Evolutionary conservation across 1,140 invertebrate genomes (phyloP), one percentile per base, ranked within the genome.

Genomic region (Arctopsyche grandis): DNA sequence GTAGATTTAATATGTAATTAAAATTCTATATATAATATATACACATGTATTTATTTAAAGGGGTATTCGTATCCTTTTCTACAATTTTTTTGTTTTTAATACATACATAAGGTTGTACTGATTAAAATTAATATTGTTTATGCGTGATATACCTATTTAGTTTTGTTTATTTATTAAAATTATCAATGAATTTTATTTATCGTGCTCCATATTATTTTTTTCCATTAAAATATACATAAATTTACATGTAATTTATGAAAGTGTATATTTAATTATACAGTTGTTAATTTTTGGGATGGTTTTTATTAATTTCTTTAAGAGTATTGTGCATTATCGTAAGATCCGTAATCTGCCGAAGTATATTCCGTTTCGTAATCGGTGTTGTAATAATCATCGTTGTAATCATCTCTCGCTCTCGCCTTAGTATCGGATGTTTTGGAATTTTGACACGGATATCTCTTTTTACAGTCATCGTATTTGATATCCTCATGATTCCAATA

Each of bases 401-500:
- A 26, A 19, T 60, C 56, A 66, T 66, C 9, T 21, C 21, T 19
- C 21, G 24, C 5, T 26, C 9, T 26, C 22, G 9, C 12, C 21
- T 9, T 26, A 22, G 12, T 66, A 4, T 60, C 10, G 9, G 24
- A 26, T 5, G 24, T 26, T 9, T 22, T 66, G 24, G 4, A 5
- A 26, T 26, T 66, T n/a, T 16, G n/a, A 48, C 81, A 82, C 12
- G 81, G 81, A 70, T 69, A 82, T 12, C 22, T 69, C 60, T 69
- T 71, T 12, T 14, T 77, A 44, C 81, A 82, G 14, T 82, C 81
- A 5, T 38, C 10, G 48, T 63, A 82, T n/a, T 44, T 79, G 52
- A 74, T 73, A 16, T 80, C 12, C 5, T 26, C 43, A 26, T 79
- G 78, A 76, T 83, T 80, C 80, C 80, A 83, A 56, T 81, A 83